Conservation (phyloP, 2,113 vertebrate genomes). For the Petrocephalus zakoni region DNA sequence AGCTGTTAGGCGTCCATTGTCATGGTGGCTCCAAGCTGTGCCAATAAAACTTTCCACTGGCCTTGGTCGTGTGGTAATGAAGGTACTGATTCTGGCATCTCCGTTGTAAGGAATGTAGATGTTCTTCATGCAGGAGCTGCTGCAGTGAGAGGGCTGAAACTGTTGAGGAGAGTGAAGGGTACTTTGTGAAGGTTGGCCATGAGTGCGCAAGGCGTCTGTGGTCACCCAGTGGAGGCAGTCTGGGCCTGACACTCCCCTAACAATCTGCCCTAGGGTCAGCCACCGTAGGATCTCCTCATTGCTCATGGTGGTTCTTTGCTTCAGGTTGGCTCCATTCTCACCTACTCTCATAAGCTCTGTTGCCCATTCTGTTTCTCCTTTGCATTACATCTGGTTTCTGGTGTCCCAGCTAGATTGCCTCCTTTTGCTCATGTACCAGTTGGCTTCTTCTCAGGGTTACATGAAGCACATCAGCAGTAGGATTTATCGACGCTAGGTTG, state of each 20-base stretch:
- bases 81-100: conserved; percentile 28
- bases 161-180: background rate
- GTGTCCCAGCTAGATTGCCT: background rate
- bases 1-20: background rate
- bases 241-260: conserved; percentile 47
- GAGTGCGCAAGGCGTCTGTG: conserved; percentile 26
- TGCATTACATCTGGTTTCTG: conserved; percentile 19
- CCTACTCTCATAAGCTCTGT: conserved; percentile 35
- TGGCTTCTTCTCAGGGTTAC: background rate
- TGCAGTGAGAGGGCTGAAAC: background rate
- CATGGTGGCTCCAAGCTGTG: background rate
- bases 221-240: conserved; percentile 18
- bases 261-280: too few relatives aligned
- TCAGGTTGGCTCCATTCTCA: background rate
- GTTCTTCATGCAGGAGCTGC: conserved; percentile 28
- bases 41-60: background rate
- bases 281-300: background rate
- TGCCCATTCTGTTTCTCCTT: conserved; percentile 28
- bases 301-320: conserved; percentile 46
- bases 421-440: conserved; percentile 22
- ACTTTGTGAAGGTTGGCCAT: conserved; percentile 18
- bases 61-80: background rate
- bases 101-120: background rate
- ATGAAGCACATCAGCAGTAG: background rate
- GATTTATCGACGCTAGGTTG: conserved; percentile 30